These are phyloP conservation scores for Ophion ellenae DNA, from an alignment of 2,888 invertebrate species.

Conservation along the genomic window DNA sequence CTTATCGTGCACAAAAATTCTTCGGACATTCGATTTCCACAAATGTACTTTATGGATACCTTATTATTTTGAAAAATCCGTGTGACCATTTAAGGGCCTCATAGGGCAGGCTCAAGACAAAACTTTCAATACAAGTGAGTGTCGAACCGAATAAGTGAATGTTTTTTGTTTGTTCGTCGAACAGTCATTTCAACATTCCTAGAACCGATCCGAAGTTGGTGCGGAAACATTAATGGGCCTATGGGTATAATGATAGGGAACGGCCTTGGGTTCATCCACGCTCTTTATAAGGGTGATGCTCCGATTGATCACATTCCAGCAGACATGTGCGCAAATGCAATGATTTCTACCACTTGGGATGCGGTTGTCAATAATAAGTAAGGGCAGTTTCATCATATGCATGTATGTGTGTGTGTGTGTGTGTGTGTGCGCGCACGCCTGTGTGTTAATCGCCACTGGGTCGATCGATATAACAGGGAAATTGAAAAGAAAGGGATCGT, in stretches of 20 bases:
- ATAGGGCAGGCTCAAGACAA: no score
- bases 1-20: no score
- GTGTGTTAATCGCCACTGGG: not conserved
- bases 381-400: not conserved
- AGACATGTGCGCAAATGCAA: constrained; percentile 74
- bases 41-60: no score
- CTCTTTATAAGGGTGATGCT: constrained; percentile 52
- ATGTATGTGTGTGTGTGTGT: no score
- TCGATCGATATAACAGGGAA: constrained; percentile 26
- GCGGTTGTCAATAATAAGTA: constrained; percentile 70
- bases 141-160: not conserved
- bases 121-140: no score
- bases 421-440: no score
- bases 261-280: constrained; percentile 71
- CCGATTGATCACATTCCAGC: constrained; percentile 72
- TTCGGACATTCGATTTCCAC: no score
- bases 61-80: no score
- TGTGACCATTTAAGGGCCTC: no score
- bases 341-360: constrained; percentile 74
- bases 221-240: constrained; percentile 68
- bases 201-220: constrained; percentile 73
- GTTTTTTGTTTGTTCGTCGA: not conserved
- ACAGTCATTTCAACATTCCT: constrained; percentile 71
- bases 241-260: constrained; percentile 52
- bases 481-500: constrained; percentile 84